Evolutionary conservation across 2,797 vertebrate genomes (phyloP).

Genomic region (Cottoperca gobio): DNA sequence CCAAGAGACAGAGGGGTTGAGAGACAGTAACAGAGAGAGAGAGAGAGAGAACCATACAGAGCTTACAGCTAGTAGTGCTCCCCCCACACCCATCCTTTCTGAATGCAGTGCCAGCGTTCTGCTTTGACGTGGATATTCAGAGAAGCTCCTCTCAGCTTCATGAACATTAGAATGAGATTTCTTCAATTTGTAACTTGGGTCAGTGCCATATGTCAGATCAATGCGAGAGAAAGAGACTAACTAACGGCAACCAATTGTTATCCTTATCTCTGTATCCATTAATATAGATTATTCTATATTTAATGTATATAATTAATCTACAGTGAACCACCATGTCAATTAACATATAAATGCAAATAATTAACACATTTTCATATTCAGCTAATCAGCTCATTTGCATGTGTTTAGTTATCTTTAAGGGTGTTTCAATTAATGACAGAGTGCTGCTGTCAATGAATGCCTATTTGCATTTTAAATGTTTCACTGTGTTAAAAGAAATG

Average conservation of each 20-base stretch:
- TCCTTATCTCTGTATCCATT: constrained; percentile 60
- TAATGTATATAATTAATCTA: constrained; percentile 69
- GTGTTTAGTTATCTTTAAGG: constrained; percentile 76
- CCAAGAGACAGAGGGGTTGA: constrained; percentile 66
- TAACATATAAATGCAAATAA: constrained; percentile 81
- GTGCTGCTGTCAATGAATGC: constrained; percentile 54
- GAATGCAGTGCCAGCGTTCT: constrained; percentile 41
- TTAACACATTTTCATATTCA: constrained; percentile 69
- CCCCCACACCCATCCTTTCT: constrained; percentile 40
- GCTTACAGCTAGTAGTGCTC: constrained; percentile 40
- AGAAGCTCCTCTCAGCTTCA: constrained; percentile 47
- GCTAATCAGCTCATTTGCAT: constrained; percentile 80
- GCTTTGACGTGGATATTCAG: constrained; percentile 54
- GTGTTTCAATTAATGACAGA: constrained; percentile 70
- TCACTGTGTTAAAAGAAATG: constrained; percentile 11
- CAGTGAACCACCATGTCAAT: constrained; percentile 63
- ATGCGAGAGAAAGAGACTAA: constrained; percentile 41
- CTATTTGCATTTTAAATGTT: constrained; percentile 70
- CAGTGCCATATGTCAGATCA: constrained; percentile 60
- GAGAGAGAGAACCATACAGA: constrained; percentile 42
- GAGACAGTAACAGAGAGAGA: constrained; percentile 48
- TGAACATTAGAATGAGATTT: constrained; percentile 55
- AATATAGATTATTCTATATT: constrained; percentile 63
- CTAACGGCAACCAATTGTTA: constrained; percentile 60
- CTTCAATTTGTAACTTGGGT: constrained; percentile 62